A percentile compares a stretch with the other conserved stretches of the same genome.
Evolutionary conservation across 2,113 vertebrate genomes (phyloP).

Genomic region (Rhinopithecus roxellana): DNA sequence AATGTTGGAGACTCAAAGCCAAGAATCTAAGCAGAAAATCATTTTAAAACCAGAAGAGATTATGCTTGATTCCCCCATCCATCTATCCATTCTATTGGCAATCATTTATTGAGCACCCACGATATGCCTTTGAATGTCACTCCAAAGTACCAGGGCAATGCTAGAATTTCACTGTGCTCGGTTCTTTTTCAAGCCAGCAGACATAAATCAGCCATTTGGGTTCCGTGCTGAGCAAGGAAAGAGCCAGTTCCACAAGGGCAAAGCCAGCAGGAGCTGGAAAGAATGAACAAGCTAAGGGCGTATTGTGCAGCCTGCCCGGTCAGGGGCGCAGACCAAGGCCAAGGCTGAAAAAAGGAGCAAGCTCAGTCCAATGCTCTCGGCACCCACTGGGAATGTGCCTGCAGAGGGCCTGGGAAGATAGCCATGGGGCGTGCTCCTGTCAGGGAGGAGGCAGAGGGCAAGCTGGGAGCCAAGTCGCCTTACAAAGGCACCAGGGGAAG

Average conservation of each 20-base stretch:
- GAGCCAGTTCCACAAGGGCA: conserved; percentile 53
- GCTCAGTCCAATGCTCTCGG: conserved; percentile 29
- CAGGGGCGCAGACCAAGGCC: conserved; percentile 52
- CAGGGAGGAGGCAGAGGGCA: conserved; percentile 30
- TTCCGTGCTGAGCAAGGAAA: not conserved
- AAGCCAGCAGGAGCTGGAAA: conserved; percentile 48
- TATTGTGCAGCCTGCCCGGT: not conserved
- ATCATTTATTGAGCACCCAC: not conserved
- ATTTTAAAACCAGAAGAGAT: not conserved
- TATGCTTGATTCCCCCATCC: not conserved
- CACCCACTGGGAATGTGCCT: conserved; percentile 61
- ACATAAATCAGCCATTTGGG: conserved; percentile 25
- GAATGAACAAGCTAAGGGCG: conserved; percentile 32
- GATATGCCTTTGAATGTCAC: not conserved
- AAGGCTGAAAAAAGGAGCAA: not conserved
- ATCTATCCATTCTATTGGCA: not conserved
- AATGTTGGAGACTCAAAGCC: not conserved
- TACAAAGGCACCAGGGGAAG: conserved; percentile 23
- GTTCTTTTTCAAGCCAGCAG: conserved; percentile 30
- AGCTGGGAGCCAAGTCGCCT: not conserved
- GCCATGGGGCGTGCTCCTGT: conserved; percentile 39
- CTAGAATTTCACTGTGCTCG: not conserved
- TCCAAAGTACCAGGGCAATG: not conserved
- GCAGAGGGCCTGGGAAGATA: conserved; percentile 50
- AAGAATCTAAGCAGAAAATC: not conserved